Evolutionary conservation across 2,797 vertebrate species (phyloP).

Genomic region (Lepus oiostolus): DNA sequence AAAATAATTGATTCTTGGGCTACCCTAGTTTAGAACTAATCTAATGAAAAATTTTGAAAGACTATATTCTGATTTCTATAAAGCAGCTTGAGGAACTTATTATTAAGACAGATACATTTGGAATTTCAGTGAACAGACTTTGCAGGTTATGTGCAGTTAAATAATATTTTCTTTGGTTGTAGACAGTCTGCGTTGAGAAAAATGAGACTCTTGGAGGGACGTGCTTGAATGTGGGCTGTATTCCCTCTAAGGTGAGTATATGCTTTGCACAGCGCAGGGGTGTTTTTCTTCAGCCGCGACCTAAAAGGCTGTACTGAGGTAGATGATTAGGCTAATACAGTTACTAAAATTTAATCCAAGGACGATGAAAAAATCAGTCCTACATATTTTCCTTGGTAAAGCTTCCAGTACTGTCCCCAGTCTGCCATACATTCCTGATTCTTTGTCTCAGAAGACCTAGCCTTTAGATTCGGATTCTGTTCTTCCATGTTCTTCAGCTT

Average conservation of each 20-base stretch:
- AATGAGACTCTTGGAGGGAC: constrained; percentile 97
- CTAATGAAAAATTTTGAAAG: constrained; percentile 47
- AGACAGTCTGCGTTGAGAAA: constrained; percentile 98
- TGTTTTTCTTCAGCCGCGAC: not conserved
- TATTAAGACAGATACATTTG: constrained; percentile 47
- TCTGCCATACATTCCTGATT: not conserved
- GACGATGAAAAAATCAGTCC: not conserved
- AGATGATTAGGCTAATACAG: constrained; percentile 1
- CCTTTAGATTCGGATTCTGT: constrained; percentile 7
- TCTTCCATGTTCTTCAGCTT: not conserved
- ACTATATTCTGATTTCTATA: not conserved
- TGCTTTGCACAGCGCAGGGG: not conserved
- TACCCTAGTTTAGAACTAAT: constrained; percentile 41
- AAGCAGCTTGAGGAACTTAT: constrained; percentile 24
- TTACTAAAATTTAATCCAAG: constrained; percentile 6
- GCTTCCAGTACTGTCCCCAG: not conserved
- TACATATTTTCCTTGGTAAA: constrained; percentile 12
- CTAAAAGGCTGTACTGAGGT: constrained; percentile 16
- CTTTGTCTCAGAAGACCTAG: not conserved
- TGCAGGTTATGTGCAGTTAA: constrained; percentile 43
- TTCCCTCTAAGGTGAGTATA: constrained; percentile 96
- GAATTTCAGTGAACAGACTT: constrained; percentile 37
- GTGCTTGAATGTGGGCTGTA: constrained; percentile 98
- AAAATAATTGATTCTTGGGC: constrained; percentile 51
- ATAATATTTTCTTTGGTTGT: constrained; percentile 73